These are phyloP conservation scores for Cyprinella venusta DNA, from an alignment of 2,797 vertebrate genomes.

Conservation along the genomic window DNA sequence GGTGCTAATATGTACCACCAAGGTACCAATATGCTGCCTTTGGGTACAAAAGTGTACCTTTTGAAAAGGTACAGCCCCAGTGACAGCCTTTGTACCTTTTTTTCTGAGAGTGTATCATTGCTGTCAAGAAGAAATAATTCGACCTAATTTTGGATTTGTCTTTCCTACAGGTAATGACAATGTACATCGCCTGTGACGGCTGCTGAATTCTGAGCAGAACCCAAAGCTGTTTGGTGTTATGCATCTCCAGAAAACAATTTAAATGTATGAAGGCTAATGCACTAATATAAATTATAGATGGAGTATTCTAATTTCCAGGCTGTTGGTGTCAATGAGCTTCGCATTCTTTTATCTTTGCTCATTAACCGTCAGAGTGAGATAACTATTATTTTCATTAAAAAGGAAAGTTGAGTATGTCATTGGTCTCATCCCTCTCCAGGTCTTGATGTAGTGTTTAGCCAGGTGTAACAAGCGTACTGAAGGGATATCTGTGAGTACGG, in stretches of 20 bases:
- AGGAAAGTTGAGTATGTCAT: slow-evolving; percentile 56
- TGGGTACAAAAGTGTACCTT: too few relatives aligned
- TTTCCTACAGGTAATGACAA: not conserved
- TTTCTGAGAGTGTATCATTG: too few relatives aligned
- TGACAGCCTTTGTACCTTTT: too few relatives aligned
- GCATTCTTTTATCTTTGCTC: slow-evolving; percentile 58
- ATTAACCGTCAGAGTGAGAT: slow-evolving; percentile 54
- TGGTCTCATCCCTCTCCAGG: slow-evolving; percentile 53
- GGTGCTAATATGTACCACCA: too few relatives aligned
- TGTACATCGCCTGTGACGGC: not conserved
- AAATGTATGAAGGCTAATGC: slow-evolving; percentile 53
- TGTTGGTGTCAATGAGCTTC: slow-evolving; percentile 53
- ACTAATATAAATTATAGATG: slow-evolving; percentile 61
- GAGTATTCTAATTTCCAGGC: slow-evolving; percentile 54
- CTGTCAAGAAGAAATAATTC: not conserved
- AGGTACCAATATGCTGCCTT: too few relatives aligned
- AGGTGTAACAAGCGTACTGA: slow-evolving; percentile 50
- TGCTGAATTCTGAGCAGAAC: slow-evolving; percentile 32
- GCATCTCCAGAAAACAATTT: slow-evolving; percentile 52
- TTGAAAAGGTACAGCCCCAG: too few relatives aligned
- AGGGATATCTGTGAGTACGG: slow-evolving; percentile 36
- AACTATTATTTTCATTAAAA: slow-evolving; percentile 63
- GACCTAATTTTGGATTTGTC: not conserved
- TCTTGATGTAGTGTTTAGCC: slow-evolving; percentile 56
- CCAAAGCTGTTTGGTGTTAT: slow-evolving; percentile 32